Conservation (phyloP, 1,140 invertebrate genomes). For the Drepana arcuata region DNA sequence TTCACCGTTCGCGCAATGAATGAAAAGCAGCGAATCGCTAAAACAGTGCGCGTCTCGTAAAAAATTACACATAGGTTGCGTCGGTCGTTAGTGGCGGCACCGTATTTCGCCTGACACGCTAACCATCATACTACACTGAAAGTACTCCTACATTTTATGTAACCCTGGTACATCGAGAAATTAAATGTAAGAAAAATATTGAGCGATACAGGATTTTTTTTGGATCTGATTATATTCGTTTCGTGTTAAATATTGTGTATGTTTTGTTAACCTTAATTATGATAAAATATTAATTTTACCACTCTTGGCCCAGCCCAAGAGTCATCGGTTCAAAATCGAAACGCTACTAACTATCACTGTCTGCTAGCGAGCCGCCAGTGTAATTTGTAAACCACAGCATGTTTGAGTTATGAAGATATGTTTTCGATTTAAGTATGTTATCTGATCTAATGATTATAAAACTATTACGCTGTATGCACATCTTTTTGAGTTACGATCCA, state of each 20-base stretch:
- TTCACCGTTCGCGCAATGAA: conserved; percentile 18
- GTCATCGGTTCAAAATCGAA: too few relatives aligned
- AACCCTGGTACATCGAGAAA: background rate
- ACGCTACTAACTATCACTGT: too few relatives aligned
- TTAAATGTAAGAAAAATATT: background rate
- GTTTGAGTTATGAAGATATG: too few relatives aligned
- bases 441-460: too few relatives aligned
- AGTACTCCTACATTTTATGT: background rate
- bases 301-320: too few relatives aligned
- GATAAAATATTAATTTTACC: too few relatives aligned
- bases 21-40: conserved; percentile 26
- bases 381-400: too few relatives aligned
- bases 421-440: too few relatives aligned
- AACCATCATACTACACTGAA: background rate
- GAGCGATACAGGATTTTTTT: background rate
- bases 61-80: conserved; percentile 17
- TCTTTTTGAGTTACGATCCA: too few relatives aligned
- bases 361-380: too few relatives aligned
- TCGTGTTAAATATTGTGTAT: background rate
- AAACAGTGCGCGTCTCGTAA: conserved; percentile 18
- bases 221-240: background rate
- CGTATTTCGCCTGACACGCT: background rate
- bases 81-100: conserved; percentile 16
- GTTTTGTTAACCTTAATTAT: too few relatives aligned
- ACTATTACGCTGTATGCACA: too few relatives aligned